A percentile compares a stretch with the other conserved stretches of the same genome.
Conservation (phyloP, 2,888 invertebrate genomes). For the Agrochola lota region DNA sequence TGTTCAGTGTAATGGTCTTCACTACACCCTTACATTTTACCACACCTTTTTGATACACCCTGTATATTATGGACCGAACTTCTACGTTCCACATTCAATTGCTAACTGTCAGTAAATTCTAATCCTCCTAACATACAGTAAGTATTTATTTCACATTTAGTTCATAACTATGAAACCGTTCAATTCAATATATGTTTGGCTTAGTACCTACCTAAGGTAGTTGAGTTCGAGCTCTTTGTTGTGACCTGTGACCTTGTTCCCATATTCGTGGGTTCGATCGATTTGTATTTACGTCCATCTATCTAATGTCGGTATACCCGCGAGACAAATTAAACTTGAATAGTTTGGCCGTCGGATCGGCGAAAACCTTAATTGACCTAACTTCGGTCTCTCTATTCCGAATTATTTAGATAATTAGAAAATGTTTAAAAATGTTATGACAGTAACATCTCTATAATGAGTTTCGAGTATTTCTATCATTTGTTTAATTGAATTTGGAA, state of each 20-base stretch:
- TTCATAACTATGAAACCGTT: background rate
- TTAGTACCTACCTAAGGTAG: slow-evolving; percentile 6
- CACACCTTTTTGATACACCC: no score
- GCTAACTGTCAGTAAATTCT: no score
- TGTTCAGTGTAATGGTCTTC: no score
- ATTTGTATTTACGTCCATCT: slow-evolving; percentile 34
- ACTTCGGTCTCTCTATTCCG: background rate
- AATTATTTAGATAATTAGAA: background rate
- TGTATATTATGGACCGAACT: background rate
- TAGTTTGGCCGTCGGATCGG: slow-evolving; percentile 12
- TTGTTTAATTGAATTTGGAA: background rate
- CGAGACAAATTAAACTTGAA: slow-evolving; percentile 31
- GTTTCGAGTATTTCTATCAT: slow-evolving; percentile 6
- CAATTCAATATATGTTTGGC: background rate
- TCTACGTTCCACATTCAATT: background rate
- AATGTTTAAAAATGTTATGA: background rate
- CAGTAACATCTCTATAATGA: background rate
- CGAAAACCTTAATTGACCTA: background rate
- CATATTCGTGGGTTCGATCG: slow-evolving; percentile 37
- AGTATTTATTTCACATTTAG: background rate
- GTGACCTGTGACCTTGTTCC: slow-evolving; percentile 42
- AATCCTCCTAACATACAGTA: background rate
- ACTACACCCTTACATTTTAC: no score
- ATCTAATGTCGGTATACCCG: slow-evolving; percentile 24
- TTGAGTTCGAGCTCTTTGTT: slow-evolving; percentile 16